Evolutionary conservation across 2,113 vertebrate species (phyloP).

Genomic region (Sceloporus undulatus): DNA sequence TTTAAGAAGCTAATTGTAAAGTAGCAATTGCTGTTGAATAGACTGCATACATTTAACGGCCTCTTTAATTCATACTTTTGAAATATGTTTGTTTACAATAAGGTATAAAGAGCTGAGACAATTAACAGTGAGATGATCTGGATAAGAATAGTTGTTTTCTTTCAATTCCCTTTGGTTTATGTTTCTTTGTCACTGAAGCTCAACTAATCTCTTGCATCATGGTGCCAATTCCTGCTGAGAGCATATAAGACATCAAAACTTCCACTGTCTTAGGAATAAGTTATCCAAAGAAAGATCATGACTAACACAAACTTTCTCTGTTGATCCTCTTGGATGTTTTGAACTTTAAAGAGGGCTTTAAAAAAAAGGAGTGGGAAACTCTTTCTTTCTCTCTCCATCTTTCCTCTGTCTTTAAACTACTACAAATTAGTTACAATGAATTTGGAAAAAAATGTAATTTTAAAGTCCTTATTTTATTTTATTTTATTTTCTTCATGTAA

Average conservation of each 20-base stretch:
- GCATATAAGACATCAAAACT: conserved; percentile 59
- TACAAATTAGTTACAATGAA: neutral
- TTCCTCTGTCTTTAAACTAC: neutral
- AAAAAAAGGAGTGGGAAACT: neutral
- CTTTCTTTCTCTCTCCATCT: neutral
- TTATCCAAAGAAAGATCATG: conserved; percentile 61
- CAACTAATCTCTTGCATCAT: conserved; percentile 59
- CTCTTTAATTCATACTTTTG: conserved; percentile 35
- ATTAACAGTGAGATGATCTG: conserved; percentile 42
- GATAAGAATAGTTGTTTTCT: conserved; percentile 68
- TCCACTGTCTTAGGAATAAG: conserved; percentile 61
- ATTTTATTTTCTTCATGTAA: too few relatives aligned
- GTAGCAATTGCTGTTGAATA: conserved; percentile 37
- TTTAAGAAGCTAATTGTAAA: conserved; percentile 46
- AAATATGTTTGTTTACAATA: conserved; percentile 48
- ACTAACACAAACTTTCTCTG: conserved; percentile 51
- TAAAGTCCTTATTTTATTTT: neutral
- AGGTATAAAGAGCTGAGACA: conserved; percentile 57
- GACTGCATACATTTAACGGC: conserved; percentile 25
- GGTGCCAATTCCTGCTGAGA: conserved; percentile 62
- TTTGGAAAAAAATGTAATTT: conserved; percentile 40
- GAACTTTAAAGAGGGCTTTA: conserved; percentile 51
- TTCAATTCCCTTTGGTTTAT: conserved; percentile 69
- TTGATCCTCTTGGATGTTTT: conserved; percentile 56
- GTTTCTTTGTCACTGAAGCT: conserved; percentile 66